Base-by-base conservation (phyloP, 2,888 invertebrate genomes). In the Drosophila birchii region DNA sequence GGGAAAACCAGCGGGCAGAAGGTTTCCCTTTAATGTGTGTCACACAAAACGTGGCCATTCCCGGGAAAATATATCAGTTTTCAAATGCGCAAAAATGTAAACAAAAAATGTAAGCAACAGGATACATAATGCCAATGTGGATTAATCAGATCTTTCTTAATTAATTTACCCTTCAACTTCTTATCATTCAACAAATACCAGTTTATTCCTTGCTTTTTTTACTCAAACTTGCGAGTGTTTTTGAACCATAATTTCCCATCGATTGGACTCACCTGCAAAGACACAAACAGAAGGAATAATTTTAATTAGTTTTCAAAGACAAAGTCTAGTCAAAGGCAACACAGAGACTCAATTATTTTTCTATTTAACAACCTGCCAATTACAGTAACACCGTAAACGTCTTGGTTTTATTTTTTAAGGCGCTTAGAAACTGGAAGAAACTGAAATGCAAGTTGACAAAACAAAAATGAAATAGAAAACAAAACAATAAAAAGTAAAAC, bases 1-100 rank as follows among this genome's bases (percentile, higher is more conserved):
- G 45, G 38, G 63, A 9, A 51, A 34, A 51, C 51, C 9, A 34
- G 32, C 12, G 7, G 12, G 8, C n/a, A 49, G 63, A 64, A 66
- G 67, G 67, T 55, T 67, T 54, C 16, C 23, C 20, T 8, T 23
- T 16, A 39, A 67, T 67, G 67, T 68, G 69, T 56, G 68, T 36
- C 68, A 68, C 39, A 41, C 45, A 44, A 45, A 51, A 14, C 29
- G 14, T 18, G 32, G 26, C 12, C 9, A 23, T 20, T 67, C 29
- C 18, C 39, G 55, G 47, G 47, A 20, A 49, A 49, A 66, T 80
- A 79, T 79, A 79, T 79, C 82, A 72, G 58, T 78, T 79, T 78
- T 77, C 79, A 70, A 82, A 79, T 74, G 66, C 51, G 73, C 78
- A 74, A 82, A 79, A 78, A 74, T 73, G 70, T 58, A 64, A 77